Evolutionary conservation across 2,113 vertebrate genomes (phyloP), one percentile per base, ranked within the genome.

Genomic region (Salvelinus namaycush): DNA sequence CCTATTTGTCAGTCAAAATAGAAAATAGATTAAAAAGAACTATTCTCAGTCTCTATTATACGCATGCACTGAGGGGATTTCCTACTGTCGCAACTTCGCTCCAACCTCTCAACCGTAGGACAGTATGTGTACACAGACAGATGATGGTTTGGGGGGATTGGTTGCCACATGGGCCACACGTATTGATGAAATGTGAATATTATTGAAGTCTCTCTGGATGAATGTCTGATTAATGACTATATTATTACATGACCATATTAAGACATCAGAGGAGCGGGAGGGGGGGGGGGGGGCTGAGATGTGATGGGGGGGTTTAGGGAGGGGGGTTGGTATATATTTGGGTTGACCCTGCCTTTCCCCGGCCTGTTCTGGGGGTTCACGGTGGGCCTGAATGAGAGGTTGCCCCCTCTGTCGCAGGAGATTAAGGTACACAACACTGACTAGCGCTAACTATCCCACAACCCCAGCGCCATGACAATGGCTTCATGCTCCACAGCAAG

Each of bases 401-500:
- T 75, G 44, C 80, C 81, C 24, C 66, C 57, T 69, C 93, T 95
- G 94, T 95, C 95, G 92, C 0, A 27, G 73, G 9, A 7, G 64
- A 89, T 92, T 90, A 88, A 73, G 39, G 54, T 48, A 8, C 59
- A 34, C 13, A 12, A 72, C 65, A 16, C 18, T 86, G 90, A 90
- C 0, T 26, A 60, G 27, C 69, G 87, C 81, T 86, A 93, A 90
- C 93, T 94, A 88, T 93, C 91, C 89, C 79, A 80, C 92, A 92
- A 94, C 90, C 93, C 48, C 77, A 3, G 75, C 74, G 11, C 75
- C 27, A 60, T 22, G 68, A 48, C 29, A 4, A 72, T 59, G 79
- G 78, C 78, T 83, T 94, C 93, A 92, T 91, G 93, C 94, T 92
- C 92, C 92, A 90, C 79, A 81, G 92, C 82, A 86, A 87, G 72